Conservation (phyloP, 2,888 invertebrate genomes). For the Diadegma fenestrale region DNA sequence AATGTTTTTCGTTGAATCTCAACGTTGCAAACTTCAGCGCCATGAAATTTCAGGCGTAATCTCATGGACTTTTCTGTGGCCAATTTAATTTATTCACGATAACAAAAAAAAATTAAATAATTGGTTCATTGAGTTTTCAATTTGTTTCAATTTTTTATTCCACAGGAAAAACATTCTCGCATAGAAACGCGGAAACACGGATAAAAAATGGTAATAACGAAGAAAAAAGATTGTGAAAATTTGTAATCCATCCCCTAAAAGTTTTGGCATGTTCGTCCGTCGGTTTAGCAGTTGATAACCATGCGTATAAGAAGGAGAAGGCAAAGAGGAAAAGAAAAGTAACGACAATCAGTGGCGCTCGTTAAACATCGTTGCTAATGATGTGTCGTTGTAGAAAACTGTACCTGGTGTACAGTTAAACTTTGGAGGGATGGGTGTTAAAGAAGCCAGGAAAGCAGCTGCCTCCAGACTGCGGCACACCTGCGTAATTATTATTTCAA, state of each 20-base stretch:
- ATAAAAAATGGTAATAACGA: background rate
- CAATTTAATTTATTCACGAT: too few relatives aligned
- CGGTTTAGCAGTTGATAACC: background rate
- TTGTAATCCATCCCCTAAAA: background rate
- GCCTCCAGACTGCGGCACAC: conserved; percentile 33
- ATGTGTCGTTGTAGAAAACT: conserved; percentile 48
- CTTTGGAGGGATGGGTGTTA: background rate
- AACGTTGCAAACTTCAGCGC: too few relatives aligned
- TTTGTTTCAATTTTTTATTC: too few relatives aligned
- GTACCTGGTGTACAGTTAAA: conserved; percentile 30
- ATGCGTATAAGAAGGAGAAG: background rate
- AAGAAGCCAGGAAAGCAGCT: conserved; percentile 43
- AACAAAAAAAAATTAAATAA: background rate
- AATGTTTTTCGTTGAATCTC: too few relatives aligned
- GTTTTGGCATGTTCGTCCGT: background rate
- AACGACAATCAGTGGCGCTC: conserved; percentile 53
- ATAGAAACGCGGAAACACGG: background rate
- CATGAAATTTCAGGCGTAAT: too few relatives aligned
- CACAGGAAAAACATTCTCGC: background rate
- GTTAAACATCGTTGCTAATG: conserved; percentile 57
- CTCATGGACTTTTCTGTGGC: background rate
- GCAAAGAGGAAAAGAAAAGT: conserved; percentile 15
- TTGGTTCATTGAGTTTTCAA: background rate
- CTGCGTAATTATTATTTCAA: conserved; percentile 65
- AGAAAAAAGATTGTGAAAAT: background rate